These are phyloP conservation scores for Eupithecia inturbata DNA, from an alignment of 2,888 invertebrate genomes.

Conservation along the genomic window DNA sequence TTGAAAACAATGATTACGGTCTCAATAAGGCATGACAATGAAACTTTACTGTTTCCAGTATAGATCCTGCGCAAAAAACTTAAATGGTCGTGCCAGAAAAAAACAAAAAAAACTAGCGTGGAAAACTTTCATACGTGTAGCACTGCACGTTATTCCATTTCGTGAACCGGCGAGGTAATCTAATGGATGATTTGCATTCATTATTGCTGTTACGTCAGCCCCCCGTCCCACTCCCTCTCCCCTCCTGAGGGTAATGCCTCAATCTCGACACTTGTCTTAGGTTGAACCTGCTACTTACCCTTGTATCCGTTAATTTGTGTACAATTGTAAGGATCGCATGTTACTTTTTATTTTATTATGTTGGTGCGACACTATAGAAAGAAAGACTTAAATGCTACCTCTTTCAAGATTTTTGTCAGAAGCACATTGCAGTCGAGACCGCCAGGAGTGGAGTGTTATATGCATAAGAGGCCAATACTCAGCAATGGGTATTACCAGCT, in stretches of 20 bases:
- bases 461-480: not conserved
- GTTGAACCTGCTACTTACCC: slow-evolving; percentile 4
- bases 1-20: not conserved
- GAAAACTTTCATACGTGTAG: not conserved
- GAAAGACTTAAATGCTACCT: no score
- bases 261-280: slow-evolving; percentile 14
- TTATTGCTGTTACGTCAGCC: slow-evolving; percentile 34
- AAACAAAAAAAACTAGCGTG: not conserved
- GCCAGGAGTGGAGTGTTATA: not conserved
- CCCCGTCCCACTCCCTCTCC: slow-evolving; percentile 6
- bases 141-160: slow-evolving; percentile 39
- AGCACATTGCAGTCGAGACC: not conserved
- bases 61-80: not conserved
- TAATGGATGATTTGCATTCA: slow-evolving; percentile 50
- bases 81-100: not conserved
- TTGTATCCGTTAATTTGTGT: not conserved
- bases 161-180: slow-evolving; percentile 34
- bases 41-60: not conserved
- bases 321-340: not conserved
- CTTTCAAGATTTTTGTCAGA: not conserved
- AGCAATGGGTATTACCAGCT: not conserved
- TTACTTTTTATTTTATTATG: not conserved
- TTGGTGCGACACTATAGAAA: no score
- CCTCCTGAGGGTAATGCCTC: not conserved
- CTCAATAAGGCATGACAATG: not conserved